phyloP scores from a whole-genome alignment of 2,888 invertebrate species.

The Phengaris alcon region DNA sequence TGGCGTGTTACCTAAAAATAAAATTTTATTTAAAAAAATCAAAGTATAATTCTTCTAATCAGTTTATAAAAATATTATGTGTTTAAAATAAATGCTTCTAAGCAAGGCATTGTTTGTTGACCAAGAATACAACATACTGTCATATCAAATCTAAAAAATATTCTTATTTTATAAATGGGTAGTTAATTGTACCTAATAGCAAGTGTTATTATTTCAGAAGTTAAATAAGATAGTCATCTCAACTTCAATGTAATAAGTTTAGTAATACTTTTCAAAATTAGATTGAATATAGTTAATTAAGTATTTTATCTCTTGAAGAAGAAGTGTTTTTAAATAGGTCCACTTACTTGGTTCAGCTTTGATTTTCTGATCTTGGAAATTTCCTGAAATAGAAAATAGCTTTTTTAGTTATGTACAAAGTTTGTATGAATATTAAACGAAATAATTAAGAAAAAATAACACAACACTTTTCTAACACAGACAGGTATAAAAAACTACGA shows the following conservation, averaged over 20 bases:
- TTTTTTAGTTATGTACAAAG: not conserved
- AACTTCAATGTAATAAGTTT: no score
- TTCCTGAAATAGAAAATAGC: constrained; percentile 36
- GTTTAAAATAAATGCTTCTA: no score
- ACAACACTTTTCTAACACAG: not conserved
- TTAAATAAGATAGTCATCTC: no score
- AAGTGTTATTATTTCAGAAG: no score
- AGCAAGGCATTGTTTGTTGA: no score
- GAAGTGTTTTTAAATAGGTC: not conserved
- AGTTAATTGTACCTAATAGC: no score
- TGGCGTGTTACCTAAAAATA: constrained; percentile 41
- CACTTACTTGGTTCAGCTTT: constrained; percentile 61
- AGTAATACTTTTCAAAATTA: no score
- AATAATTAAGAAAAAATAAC: not conserved
- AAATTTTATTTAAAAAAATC: constrained; percentile 17
- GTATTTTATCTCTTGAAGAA: not conserved
- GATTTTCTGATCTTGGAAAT: constrained; percentile 45
- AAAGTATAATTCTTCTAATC: no score
- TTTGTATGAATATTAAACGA: not conserved
- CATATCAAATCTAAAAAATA: no score
- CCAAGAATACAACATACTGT: no score
- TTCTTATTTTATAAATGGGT: no score
- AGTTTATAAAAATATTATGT: no score
- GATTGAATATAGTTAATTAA: not conserved
- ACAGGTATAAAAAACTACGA: not conserved